Base-by-base conservation (phyloP, 2,113 vertebrate genomes). In the Labrus mixtus region DNA sequence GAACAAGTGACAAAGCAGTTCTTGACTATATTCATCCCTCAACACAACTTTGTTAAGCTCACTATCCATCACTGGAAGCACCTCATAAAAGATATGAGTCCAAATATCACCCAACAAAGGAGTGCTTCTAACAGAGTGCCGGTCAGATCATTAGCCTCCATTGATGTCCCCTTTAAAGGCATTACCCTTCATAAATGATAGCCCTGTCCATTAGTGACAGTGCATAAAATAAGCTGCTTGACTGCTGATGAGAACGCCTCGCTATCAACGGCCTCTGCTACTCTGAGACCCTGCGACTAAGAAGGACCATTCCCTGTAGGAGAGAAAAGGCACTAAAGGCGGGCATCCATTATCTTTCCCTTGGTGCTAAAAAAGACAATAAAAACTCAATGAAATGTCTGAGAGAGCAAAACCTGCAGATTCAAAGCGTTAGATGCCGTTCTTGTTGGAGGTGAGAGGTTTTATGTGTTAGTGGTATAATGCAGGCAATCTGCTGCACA, bases 131-230 rank as follows among this genome's bases (percentile, higher is more conserved):
- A 76, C 68, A 68, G 56, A 83, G 64, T 66, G 45, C 61, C 11
- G 11, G 61, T 73, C 72, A 82, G 54, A 78, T 86, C 79, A 56
- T 85, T 85, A 88, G 70, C 78, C 67, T 55, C 61, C 53, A 20
- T 20, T 80, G 71, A 86, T 78, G 82, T 68, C 78, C 61, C 54
- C 68, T 79, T 76, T 69, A 76, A 90, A 86, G 73, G 50, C 87
- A 87, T 89, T 86, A 89, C 81, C 81, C 88, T 89, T 92, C 83
- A 84, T 79, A 80, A 87, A 70, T 86, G 77, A 87, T 70, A 68
- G 62, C 58, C 15, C 56, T 74, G 71, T 75, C 84, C 86, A 89
- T 90, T 90, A 86, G 76, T 65, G 56, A 60, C 20, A 60, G 73
- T 77, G 65, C 78, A 72, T 86, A 72, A 82, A 83, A 89, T 74